These are phyloP conservation scores for Chauna torquata DNA, from an alignment of 2,113 vertebrate species.

Conservation along the genomic window DNA sequence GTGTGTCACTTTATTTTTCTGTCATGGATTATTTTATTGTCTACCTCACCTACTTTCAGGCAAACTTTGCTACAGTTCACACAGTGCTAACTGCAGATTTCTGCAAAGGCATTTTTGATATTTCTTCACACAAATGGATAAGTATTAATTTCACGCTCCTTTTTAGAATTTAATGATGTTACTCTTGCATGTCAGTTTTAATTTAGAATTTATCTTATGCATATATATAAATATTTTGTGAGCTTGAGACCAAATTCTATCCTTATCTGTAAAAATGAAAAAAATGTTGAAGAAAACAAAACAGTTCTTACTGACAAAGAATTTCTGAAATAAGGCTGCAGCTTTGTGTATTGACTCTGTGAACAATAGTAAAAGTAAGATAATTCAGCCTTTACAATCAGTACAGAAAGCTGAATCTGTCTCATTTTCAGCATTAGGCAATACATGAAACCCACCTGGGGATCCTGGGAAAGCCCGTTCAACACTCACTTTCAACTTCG, in stretches of 20 bases:
- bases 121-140: neutral
- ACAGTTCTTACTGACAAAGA: conserved; percentile 53
- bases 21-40: neutral
- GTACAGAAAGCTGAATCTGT: conserved; percentile 71
- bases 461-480: conserved; percentile 82
- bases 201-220: conserved; percentile 16
- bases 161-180: neutral
- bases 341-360: conserved; percentile 72
- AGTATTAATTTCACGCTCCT: conserved; percentile 15
- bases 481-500: conserved; percentile 64
- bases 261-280: conserved; percentile 13
- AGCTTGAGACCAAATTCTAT: neutral
- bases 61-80: neutral
- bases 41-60: neutral
- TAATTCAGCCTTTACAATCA: conserved; percentile 73
- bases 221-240: conserved; percentile 10
- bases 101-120: neutral
- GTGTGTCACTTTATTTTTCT: neutral
- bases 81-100: neutral
- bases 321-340: conserved; percentile 64
- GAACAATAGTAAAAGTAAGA: conserved; percentile 77
- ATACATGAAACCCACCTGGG: conserved; percentile 88
- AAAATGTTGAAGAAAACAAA: conserved; percentile 29
- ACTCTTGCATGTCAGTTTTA: neutral
- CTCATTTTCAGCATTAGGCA: conserved; percentile 80